Conservation (phyloP, 2,888 invertebrate species). For the Buathra laborator region DNA sequence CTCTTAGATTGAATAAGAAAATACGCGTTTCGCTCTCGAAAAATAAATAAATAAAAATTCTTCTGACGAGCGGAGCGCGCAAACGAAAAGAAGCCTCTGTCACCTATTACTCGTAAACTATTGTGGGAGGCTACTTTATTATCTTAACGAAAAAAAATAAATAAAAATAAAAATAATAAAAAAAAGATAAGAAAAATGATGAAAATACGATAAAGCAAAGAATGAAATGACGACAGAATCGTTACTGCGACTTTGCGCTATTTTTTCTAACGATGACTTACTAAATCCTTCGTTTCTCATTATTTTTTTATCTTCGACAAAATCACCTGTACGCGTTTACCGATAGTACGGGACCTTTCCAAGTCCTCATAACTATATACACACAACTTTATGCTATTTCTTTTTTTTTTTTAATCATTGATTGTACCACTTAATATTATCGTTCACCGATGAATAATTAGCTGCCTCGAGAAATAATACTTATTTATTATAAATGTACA, state of each 20-base stretch:
- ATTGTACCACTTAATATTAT: constrained; percentile 59
- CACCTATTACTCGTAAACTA: constrained; percentile 58
- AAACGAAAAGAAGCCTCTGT: constrained; percentile 36
- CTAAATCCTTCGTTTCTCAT: constrained; percentile 54
- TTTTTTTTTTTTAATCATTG: constrained; percentile 62
- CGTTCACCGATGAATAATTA: constrained; percentile 78
- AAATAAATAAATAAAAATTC: constrained; percentile 28
- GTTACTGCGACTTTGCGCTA: constrained; percentile 60
- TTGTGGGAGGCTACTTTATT: constrained; percentile 40
- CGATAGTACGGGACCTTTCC: constrained; percentile 60
- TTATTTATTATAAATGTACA: constrained; percentile 84
- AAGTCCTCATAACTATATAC: constrained; percentile 70
- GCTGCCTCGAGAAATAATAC: constrained; percentile 80
- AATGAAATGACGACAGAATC: constrained; percentile 53
- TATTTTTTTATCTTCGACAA: constrained; percentile 69
- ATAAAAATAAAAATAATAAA: constrained; percentile 20
- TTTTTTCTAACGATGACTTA: constrained; percentile 71
- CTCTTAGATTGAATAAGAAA: constrained; percentile 53
- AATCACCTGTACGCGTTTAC: constrained; percentile 62
- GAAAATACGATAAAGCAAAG: constrained; percentile 9
- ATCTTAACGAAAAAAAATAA: constrained; percentile 38
- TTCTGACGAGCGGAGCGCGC: constrained; percentile 42
- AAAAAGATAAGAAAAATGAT: constrained; percentile 7
- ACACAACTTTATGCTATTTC: constrained; percentile 71
- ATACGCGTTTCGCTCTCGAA: constrained; percentile 41